Evolutionary conservation across 2,888 invertebrate genomes (phyloP).

Genomic region (Cosmia pyralina): DNA sequence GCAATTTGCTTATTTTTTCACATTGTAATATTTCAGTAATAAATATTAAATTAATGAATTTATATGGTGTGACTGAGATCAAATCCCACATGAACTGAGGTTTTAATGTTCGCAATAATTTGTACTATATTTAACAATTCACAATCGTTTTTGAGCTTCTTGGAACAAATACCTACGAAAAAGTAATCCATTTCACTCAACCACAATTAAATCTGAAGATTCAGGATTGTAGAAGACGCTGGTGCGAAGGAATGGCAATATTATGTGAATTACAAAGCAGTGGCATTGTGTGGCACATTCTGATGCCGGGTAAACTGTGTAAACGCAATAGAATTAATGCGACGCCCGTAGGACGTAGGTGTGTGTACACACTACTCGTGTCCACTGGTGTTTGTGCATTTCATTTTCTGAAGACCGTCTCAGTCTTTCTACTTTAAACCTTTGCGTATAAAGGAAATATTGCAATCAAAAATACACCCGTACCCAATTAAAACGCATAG

Average conservation of each 20-base stretch:
- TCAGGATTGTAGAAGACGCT: not conserved
- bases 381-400: constrained; percentile 36
- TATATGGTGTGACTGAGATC: not conserved
- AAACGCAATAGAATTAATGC: constrained; percentile 55
- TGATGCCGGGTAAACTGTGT: constrained; percentile 36
- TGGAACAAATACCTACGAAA: not conserved
- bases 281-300: constrained; percentile 49
- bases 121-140: not conserved
- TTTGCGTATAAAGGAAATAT: constrained; percentile 12
- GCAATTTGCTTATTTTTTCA: not conserved
- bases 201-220: constrained; percentile 15
- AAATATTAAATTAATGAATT: not conserved
- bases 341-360: constrained; percentile 20
- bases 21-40: not conserved
- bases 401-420: constrained; percentile 10
- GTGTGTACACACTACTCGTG: constrained; percentile 12
- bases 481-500: constrained; percentile 20
- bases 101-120: not conserved
- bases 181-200: constrained; percentile 5
- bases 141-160: not conserved
- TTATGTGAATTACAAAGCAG: constrained; percentile 41
- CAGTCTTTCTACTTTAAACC: constrained; percentile 7
- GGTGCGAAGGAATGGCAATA: constrained; percentile 28
- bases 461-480: not conserved
- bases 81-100: not conserved